A percentile compares a stretch with the other conserved stretches of the same genome.
These are phyloP conservation scores for Chrysogorgia sp. DNA, from an alignment of 92 coral and sea anemone species.

Conservation along the genomic window DNA sequence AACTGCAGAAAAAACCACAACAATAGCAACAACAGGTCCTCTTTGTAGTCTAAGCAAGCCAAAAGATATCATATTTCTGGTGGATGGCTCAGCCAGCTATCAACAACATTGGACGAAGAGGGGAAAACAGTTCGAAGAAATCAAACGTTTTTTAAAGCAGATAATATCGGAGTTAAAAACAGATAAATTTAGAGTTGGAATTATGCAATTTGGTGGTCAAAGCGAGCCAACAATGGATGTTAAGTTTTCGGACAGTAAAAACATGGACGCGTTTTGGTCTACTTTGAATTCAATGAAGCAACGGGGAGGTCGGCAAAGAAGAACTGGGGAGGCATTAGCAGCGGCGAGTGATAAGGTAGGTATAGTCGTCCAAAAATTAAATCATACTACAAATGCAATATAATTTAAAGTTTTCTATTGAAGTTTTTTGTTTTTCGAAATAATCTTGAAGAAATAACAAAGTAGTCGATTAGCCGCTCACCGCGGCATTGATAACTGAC, in stretches of 20 bases:
- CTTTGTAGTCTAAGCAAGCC: constrained; percentile 9
- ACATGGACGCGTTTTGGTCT: neutral
- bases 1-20: neutral
- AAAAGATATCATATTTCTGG: constrained; percentile 22
- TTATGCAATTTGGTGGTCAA: constrained; percentile 28
- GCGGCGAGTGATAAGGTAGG: constrained; percentile 18
- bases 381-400: too few species aligned
- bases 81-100: constrained; percentile 10
- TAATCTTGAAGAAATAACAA: too few species aligned
- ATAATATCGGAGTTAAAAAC: constrained; percentile 13
- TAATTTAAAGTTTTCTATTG: too few species aligned
- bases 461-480: too few species aligned
- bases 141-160: constrained; percentile 10
- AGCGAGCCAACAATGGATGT: constrained; percentile 18
- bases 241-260: neutral
- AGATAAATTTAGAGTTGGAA: constrained; percentile 17
- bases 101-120: constrained; percentile 6
- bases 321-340: constrained; percentile 14
- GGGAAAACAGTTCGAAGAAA: neutral
- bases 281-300: constrained; percentile 12
- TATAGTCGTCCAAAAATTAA: too few species aligned
- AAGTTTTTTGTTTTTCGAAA: too few species aligned
- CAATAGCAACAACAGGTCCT: constrained; percentile 5
- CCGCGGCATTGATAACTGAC: too few species aligned
- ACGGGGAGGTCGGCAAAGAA: neutral